These are phyloP conservation scores for Maconellicoccus hirsutus DNA, from an alignment of 1,140 invertebrate genomes.

Conservation along the genomic window DNA sequence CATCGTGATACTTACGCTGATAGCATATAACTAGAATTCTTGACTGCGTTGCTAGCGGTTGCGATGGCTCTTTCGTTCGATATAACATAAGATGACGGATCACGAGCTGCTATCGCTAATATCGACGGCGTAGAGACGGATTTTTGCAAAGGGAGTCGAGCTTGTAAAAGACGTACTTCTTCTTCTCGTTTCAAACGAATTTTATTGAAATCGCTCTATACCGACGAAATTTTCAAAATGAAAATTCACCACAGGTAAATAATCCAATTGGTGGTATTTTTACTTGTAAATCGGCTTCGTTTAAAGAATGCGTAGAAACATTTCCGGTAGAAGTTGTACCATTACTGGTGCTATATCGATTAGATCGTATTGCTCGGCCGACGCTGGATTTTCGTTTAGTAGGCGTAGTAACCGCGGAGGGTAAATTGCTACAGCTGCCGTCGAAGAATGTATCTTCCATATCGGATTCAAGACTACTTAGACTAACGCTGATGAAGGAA, in stretches of 20 bases:
- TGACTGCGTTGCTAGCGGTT: background rate
- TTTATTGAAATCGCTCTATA: constrained; percentile 47
- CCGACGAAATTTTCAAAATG: background rate
- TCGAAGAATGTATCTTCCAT: constrained; percentile 45
- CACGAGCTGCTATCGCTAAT: constrained; percentile 42
- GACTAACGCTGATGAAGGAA: constrained; percentile 44
- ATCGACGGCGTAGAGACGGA: constrained; percentile 82
- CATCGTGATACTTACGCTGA: constrained; percentile 10
- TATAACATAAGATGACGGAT: background rate
- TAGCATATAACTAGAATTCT: background rate
- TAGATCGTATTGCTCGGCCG: constrained; percentile 28
- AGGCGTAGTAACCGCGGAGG: constrained; percentile 23
- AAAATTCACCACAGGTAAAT: background rate
- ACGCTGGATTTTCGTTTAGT: constrained; percentile 37
- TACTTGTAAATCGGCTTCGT: constrained; percentile 70
- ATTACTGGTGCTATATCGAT: constrained; percentile 26
- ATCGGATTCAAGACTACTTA: constrained; percentile 61
- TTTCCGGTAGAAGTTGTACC: constrained; percentile 40
- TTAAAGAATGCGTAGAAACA: constrained; percentile 68
- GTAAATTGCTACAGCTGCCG: constrained; percentile 26
- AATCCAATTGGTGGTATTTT: too few species aligned
- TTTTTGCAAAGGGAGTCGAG: constrained; percentile 71
- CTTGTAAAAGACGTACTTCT: constrained; percentile 49
- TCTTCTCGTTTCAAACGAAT: constrained; percentile 45
- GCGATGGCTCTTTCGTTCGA: background rate